Base-by-base conservation (phyloP, 2,113 vertebrate species). In the Benitochromis conjunctus region DNA sequence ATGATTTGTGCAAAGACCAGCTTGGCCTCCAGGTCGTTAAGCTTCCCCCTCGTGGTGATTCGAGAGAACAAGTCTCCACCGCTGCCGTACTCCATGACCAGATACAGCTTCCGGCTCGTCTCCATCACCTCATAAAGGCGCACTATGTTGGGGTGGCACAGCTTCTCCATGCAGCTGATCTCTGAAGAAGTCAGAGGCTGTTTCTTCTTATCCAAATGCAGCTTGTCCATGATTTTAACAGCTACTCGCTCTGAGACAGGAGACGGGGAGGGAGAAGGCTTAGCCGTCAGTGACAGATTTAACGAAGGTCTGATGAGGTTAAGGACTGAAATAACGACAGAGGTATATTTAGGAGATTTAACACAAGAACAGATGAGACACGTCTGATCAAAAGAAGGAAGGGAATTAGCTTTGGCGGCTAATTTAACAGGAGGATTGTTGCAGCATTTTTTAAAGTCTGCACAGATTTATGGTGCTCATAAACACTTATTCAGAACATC, bases 81-180 rank as follows among this genome's bases (percentile, higher is more conserved):
- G 9, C 91, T 96, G 80, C 96, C 97, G 0, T 97, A 97, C 92
- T 97, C 97, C 96, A 96, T 96, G 51, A 95, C 94, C 79, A 97
- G 87, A 81, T 97, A 95, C 26, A 96, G 56, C 58, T 90, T 94
- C 81, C 94, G 93, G 83, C 89, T 92, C 31, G 94, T 95, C 91
- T 97, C 96, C 1, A 97, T 85, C 79, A 96, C 96, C 91, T 97
- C 96, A 4, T 97, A 97, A 12, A 97, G 95, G 2, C 96, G 95
- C 66, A 96, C 96, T 19, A 97, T 90, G 89, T 96, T 96, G 9
- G 96, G 96, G 83, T 97, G 97, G 38, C 92, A 94, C 88, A 97
- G 89, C 82, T 93, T 95, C 92, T 97, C 95, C 96, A 97, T 96
- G 92, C 95, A 95, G 88, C 87, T 90, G 83, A 97, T 96, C 93